Evolutionary conservation across 1,140 invertebrate species (phyloP).

Genomic region (Muscidifurax raptorellus): DNA sequence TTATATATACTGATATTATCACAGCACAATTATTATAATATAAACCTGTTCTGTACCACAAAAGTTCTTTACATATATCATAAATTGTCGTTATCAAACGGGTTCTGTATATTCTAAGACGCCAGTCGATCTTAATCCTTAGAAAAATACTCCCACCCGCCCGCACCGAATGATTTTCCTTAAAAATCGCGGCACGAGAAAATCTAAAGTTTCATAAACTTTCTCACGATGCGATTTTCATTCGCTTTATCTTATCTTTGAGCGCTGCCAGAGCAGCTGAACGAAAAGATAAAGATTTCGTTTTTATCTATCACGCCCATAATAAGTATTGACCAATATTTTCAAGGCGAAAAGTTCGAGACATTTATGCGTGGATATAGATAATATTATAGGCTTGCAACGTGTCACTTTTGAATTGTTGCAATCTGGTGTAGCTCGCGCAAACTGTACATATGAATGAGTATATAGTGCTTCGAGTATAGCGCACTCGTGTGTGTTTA

Average conservation of each 20-base stretch:
- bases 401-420: background rate
- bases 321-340: background rate
- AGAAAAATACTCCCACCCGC: background rate
- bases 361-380: background rate
- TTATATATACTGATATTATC: no score
- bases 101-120: no score
- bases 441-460: no score
- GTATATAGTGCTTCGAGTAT: no score
- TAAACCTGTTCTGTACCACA: no score
- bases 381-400: background rate
- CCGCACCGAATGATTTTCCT: background rate
- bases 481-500: no score
- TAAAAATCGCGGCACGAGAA: background rate
- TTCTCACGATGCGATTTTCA: background rate
- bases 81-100: no score
- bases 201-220: background rate
- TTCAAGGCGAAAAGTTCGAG: background rate
- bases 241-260: background rate
- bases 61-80: no score
- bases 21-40: no score
- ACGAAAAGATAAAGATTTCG: background rate
- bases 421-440: no score
- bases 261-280: background rate
- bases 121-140: background rate
- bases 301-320: background rate